phyloP scores from a whole-genome alignment of 2,888 invertebrate genomes.

The Fragum sueziense region DNA sequence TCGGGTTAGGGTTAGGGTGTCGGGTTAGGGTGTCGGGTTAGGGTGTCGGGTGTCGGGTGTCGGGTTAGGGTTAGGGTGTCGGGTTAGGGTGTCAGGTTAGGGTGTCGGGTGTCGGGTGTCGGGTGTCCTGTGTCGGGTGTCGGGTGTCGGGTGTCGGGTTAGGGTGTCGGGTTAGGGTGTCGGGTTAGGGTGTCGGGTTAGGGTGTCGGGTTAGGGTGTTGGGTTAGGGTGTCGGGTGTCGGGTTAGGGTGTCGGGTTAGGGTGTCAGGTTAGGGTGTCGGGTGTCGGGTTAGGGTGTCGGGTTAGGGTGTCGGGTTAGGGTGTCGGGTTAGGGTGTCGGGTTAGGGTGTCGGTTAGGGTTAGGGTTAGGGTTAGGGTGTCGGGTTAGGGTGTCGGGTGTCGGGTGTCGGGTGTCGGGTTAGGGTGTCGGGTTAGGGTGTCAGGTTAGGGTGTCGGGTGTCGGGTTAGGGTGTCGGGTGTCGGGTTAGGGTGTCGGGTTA shows the following conservation, averaged over 20 bases:
- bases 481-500: slow-evolving; percentile 32
- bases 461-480: too few species aligned
- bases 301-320: slow-evolving; percentile 62
- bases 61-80: slow-evolving; percentile 64
- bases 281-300: slow-evolving; percentile 51
- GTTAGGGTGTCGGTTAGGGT: slow-evolving; percentile 62
- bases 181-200: slow-evolving; percentile 65
- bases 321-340: slow-evolving; percentile 54
- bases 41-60: too few species aligned
- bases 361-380: slow-evolving; percentile 67
- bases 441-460: slow-evolving; percentile 46
- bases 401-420: too few species aligned
- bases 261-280: slow-evolving; percentile 66
- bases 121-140: too few species aligned
- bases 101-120: too few species aligned
- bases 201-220: slow-evolving; percentile 68
- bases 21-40: slow-evolving; percentile 57
- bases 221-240: too few species aligned
- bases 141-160: too few species aligned
- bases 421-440: slow-evolving; percentile 43
- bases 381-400: too few species aligned
- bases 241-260: slow-evolving; percentile 65
- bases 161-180: slow-evolving; percentile 63
- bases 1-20: slow-evolving; percentile 59
- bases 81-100: slow-evolving; percentile 62